Evolutionary conservation across 1,140 invertebrate genomes (phyloP).

Genomic region (Rhagoletis zephyria): DNA sequence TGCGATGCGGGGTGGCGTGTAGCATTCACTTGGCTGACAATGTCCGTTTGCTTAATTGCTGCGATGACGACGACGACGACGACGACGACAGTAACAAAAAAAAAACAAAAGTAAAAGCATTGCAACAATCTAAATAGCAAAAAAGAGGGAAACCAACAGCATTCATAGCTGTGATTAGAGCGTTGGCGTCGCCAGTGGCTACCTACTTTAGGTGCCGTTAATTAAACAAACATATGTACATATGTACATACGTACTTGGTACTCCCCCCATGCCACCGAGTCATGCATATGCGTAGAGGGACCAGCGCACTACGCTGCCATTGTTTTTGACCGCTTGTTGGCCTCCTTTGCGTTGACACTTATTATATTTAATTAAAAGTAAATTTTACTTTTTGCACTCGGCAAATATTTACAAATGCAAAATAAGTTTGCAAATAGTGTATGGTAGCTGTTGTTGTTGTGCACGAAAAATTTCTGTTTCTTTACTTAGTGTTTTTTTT

Average conservation of each 20-base stretch:
- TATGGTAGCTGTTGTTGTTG: conserved; percentile 28
- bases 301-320: background rate
- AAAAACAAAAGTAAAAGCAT: background rate
- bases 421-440: conserved; percentile 1
- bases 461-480: background rate
- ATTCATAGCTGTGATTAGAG: conserved; percentile 28
- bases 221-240: background rate
- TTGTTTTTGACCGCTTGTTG: conserved; percentile 42
- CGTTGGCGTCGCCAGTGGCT: conserved; percentile 31
- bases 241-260: background rate
- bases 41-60: conserved; percentile 30
- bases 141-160: background rate
- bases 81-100: background rate
- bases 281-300: background rate
- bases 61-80: conserved; percentile 1
- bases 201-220: conserved; percentile 49
- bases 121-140: background rate
- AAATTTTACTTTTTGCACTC: conserved; percentile 50
- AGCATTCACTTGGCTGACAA: conserved; percentile 3
- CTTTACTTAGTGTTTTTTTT: background rate
- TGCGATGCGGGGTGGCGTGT: background rate
- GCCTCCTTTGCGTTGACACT: conserved; percentile 47
- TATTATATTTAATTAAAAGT: conserved; percentile 49
- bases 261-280: background rate
- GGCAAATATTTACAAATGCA: conserved; percentile 30